phyloP scores from a whole-genome alignment of 2,113 vertebrate genomes.

The Australoheros scitulus region DNA sequence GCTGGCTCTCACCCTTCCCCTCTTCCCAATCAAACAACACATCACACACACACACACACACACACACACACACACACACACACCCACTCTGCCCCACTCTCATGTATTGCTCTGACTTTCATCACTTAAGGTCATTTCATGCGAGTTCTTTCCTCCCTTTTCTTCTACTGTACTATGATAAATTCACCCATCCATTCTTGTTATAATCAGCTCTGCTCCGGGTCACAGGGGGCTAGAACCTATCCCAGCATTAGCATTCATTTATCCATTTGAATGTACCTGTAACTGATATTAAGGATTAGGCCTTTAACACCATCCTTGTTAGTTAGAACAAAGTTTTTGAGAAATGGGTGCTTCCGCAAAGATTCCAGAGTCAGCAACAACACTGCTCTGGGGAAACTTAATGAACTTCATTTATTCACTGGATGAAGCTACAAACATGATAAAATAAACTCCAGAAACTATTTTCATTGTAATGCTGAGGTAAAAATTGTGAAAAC shows the following conservation, averaged over 20 bases:
- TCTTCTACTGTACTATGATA: not conserved
- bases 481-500: too few relatives aligned
- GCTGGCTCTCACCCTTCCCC: too few relatives aligned
- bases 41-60: too few relatives aligned
- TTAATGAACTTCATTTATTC: too few relatives aligned
- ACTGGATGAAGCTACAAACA: too few relatives aligned
- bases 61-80: too few relatives aligned
- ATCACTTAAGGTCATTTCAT: not conserved
- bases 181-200: not conserved
- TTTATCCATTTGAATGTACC: not conserved
- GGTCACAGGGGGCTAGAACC: not conserved
- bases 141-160: not conserved
- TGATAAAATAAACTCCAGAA: too few relatives aligned
- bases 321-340: not conserved
- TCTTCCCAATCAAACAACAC: too few relatives aligned
- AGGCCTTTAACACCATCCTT: not conserved
- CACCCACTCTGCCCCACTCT: too few relatives aligned
- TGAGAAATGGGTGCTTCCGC: not conserved
- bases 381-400: not conserved
- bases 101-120: not conserved
- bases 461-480: too few relatives aligned
- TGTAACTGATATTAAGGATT: not conserved
- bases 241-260: not conserved
- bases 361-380: not conserved
- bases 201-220: not conserved